phyloP scores from a whole-genome alignment of 2,113 vertebrate genomes.

The Prochilodus magdalenae region DNA sequence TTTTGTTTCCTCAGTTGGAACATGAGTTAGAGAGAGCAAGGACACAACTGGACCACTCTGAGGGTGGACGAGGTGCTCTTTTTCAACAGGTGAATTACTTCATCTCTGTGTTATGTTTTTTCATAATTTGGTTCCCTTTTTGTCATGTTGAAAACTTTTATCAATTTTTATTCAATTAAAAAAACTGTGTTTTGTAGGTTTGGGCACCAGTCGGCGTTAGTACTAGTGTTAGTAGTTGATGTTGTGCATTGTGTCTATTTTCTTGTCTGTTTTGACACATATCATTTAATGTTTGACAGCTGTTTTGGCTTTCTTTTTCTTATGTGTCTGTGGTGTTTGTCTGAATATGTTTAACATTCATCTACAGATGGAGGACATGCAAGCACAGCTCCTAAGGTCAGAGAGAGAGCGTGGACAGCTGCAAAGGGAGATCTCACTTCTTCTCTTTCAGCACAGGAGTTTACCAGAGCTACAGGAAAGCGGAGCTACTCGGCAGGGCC shows the following conservation, averaged over 20 bases:
- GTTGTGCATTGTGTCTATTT: no score
- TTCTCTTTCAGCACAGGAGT: conserved; percentile 68
- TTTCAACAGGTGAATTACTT: conserved; percentile 81
- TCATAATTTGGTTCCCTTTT: background rate
- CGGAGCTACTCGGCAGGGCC: background rate
- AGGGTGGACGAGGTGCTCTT: conserved; percentile 84
- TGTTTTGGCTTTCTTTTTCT: no score
- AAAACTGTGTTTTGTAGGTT: no score
- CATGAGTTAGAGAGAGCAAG: conserved; percentile 82
- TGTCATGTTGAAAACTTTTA: background rate
- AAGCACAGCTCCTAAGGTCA: conserved; percentile 79
- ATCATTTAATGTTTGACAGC: no score
- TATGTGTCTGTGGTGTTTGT: no score
- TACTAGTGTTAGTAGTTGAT: no score
- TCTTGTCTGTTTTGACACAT: no score
- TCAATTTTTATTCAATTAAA: no score
- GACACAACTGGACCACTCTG: conserved; percentile 83
- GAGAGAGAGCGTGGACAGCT: conserved; percentile 80
- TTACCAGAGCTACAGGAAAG: conserved; percentile 56
- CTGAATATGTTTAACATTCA: background rate
- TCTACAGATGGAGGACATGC: conserved; percentile 86
- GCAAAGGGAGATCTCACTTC: conserved; percentile 76
- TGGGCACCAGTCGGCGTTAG: no score
- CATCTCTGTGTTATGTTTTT: no score
- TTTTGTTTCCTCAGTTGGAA: conserved; percentile 70